Percentiles rank a stretch among this genome's conserved stretches.
Conservation (phyloP, 2,888 invertebrate species). For the Acleris holmiana region DNA sequence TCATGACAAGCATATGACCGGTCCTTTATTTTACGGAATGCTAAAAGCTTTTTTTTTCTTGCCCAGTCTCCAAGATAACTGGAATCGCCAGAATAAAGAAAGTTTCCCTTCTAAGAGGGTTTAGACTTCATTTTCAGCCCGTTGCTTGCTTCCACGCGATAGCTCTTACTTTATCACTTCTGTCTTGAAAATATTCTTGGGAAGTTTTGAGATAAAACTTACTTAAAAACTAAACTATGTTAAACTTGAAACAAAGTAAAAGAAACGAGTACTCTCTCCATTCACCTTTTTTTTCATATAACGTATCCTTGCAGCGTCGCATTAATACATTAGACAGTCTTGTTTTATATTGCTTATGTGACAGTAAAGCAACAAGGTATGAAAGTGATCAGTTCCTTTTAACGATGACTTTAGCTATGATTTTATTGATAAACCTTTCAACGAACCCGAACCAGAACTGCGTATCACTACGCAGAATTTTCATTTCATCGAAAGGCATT, state of each 20-base stretch:
- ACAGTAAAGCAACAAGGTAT: too few relatives aligned
- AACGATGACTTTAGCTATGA: too few relatives aligned
- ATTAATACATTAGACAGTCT: too few relatives aligned
- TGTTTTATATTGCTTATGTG: too few relatives aligned
- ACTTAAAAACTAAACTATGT: background rate
- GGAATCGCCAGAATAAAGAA: constrained; percentile 10
- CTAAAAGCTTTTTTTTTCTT: background rate
- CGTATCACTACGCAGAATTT: too few relatives aligned
- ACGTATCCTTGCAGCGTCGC: too few relatives aligned
- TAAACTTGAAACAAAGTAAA: background rate
- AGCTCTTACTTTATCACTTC: constrained; percentile 52
- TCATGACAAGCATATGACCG: background rate
- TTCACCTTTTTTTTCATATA: too few relatives aligned
- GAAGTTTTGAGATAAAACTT: background rate
- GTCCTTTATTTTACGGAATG: background rate
- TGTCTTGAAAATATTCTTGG: constrained; percentile 29
- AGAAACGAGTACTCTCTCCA: too few relatives aligned
- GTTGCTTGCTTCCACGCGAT: constrained; percentile 44
- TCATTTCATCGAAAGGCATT: too few relatives aligned
- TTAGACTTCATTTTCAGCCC: constrained; percentile 34
- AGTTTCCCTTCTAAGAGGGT: constrained; percentile 25
- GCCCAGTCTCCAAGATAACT: constrained; percentile 21
- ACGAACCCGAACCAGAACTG: too few relatives aligned
- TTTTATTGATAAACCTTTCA: too few relatives aligned
- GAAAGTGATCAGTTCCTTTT: too few relatives aligned